Conservation (phyloP, 2,888 invertebrate species). For the Anthoptus insignis region DNA sequence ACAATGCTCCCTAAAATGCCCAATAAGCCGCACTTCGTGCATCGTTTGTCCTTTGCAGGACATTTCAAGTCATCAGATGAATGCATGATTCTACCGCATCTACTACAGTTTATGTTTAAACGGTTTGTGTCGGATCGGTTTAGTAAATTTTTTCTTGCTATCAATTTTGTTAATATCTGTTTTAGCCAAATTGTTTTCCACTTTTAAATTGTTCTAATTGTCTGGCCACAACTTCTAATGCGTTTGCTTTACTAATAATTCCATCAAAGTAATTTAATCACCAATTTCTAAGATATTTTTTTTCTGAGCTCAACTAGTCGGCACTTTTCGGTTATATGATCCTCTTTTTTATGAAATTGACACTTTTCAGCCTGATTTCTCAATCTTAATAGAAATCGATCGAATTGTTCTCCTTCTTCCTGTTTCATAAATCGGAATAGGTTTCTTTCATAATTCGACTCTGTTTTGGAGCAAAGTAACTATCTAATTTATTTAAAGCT, state of each 20-base stretch:
- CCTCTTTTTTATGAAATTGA: constrained; percentile 22
- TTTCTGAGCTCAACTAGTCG: constrained; percentile 36
- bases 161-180: not conserved
- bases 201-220: constrained; percentile 1
- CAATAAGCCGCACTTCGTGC: constrained; percentile 37
- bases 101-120: not conserved
- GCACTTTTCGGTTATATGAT: constrained; percentile 37
- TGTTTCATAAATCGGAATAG: constrained; percentile 35
- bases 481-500: constrained; percentile 21
- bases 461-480: constrained; percentile 30
- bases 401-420: constrained; percentile 50
- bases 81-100: constrained; percentile 35
- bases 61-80: constrained; percentile 21
- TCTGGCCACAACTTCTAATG: constrained; percentile 44
- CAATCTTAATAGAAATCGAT: constrained; percentile 51
- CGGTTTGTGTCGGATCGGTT: too few relatives aligned
- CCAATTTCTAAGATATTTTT: constrained; percentile 44
- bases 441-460: constrained; percentile 40
- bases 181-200: not conserved
- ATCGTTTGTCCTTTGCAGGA: constrained; percentile 25
- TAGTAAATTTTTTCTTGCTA: not conserved
- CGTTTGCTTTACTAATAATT: constrained; percentile 47
- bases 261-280: constrained; percentile 41
- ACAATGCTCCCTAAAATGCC: constrained; percentile 39
- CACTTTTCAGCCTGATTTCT: constrained; percentile 37